Evolutionary conservation across 2,797 vertebrate genomes (phyloP), one percentile per base, ranked within the genome.

Genomic region (Allobates femoralis): DNA sequence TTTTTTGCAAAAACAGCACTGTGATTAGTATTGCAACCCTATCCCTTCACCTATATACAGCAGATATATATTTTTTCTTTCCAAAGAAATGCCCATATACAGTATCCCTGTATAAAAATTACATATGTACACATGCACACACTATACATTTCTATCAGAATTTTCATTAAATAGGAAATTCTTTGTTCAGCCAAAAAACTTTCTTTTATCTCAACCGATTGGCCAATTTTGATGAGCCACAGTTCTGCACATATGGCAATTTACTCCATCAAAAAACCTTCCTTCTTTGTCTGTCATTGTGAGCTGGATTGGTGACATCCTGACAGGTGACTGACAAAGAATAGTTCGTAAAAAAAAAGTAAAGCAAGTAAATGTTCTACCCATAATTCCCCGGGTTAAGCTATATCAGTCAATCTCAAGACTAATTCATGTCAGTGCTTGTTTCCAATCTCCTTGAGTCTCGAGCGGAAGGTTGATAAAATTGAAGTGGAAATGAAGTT

Each of bases 401-500:
- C 94, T 93, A 90, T 96, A 97, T 97, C 96, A 95, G 96, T 96
- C 96, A 94, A 98, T 98, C 97, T 97, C 95, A 92, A 93, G 95
- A 94, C 96, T 97, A 97, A 97, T 97, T 97, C 95, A 93, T 97
- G 97, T 98, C 96, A 96, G 95, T 93, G 94, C 96, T 94, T 95
- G 96, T 96, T 97, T 96, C 95, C 96, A 96, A 97, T 98, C 97
- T 97, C 95, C 95, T 94, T 95, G 93, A 95, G 92, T 96, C 95
- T 95, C 92, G 92, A 96, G 95, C 90, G 94, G 95, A 95, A 95
- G 96, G 96, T 96, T 97, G 97, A 98, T 98, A 96, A 97, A 98
- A 98, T 96, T 97, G 96, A 97, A 98, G 96, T 97, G 97, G 96
- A 97, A 97, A 98, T 97, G 96, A 97, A 98, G 96, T 97, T 95